A percentile compares a stretch with the other conserved stretches of the same genome.
These are phyloP conservation scores for Cassiopea andromeda DNA, from an alignment of 30 jellyfish, hydroid and myxozoan species.

Conservation along the genomic window DNA sequence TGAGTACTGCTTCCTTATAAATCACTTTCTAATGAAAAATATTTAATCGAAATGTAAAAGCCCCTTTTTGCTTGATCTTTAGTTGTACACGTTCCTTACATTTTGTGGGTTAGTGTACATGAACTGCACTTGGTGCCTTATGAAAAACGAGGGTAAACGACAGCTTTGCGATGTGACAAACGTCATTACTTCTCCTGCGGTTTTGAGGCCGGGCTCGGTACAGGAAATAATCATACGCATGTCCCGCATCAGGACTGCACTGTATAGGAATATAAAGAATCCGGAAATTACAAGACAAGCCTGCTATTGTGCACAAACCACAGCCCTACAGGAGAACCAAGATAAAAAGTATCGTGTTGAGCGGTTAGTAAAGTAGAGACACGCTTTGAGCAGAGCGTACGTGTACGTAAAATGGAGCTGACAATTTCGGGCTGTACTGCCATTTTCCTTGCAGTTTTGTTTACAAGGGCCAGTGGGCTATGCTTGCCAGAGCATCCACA, in stretches of 20 bases:
- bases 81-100: too few relatives aligned
- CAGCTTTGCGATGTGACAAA: not conserved
- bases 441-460: conserved; percentile 1
- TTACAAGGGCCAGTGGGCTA: conserved; percentile 13
- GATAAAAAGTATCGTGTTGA: not conserved
- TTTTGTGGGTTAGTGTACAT: too few relatives aligned
- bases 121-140: too few relatives aligned
- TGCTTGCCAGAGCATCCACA: conserved; percentile 85
- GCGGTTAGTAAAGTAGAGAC: not conserved
- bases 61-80: too few relatives aligned
- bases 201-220: not conserved
- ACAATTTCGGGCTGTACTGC: not conserved
- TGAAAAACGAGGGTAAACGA: too few relatives aligned
- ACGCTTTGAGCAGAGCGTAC: not conserved
- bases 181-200: not conserved
- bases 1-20: too few relatives aligned
- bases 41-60: too few relatives aligned
- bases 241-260: too few relatives aligned
- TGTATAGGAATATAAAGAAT: not conserved
- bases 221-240: too few relatives aligned
- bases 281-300: conserved; percentile 16
- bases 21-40: too few relatives aligned
- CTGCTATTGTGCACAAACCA: conserved; percentile 4
- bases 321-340: conserved; percentile 19
- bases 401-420: not conserved